Evolutionary conservation across 2,888 invertebrate genomes (phyloP), one percentile per base, ranked within the genome.

Genomic region (Neuroscelio doddi): DNA sequence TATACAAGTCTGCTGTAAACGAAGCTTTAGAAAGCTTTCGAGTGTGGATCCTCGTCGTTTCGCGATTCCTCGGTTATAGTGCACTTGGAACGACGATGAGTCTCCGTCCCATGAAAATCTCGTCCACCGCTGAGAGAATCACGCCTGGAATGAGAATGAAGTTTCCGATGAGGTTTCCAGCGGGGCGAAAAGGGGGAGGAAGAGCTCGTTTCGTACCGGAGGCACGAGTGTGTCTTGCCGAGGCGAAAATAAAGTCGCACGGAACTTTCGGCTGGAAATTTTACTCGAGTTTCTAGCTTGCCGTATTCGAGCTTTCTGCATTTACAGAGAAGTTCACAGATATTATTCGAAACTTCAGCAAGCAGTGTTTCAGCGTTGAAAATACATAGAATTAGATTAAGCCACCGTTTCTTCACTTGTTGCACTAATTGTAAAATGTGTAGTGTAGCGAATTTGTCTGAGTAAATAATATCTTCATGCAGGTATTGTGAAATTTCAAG

Each of bases 121-220:
- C 51, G 56, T 59, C 41, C 51, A 21, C 10, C 38, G 46, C 51
- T 38, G 46, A 24, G 51, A 51, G 55, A 59, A 51, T 56, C 61
- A 52, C 44, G 59, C 56, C 8, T 17, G 51, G 59, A 61, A 66
- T 62, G 57, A 50, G 58, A 66, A 55, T 66, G 62, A 57, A 66
- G 53, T 45, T 62, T 45, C 32, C 24, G 53, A 61, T 59, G 56
- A 63, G 49, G 42, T 62, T 53, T 58, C 32, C 46, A 15, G 47
- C 41, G 45, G n/a, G 21, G 24, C 26, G 39, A 45, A 29, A 29
- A 0, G 42, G 41, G 41, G 38, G 29, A 0, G 29, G 34, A 47
- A 39, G 24, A 21, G 44, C 39, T 63, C 56, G 63, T 63, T 51
- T 46, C 30, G 42, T 38, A 56, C 41, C 51, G 38, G 41, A 51